Evolutionary conservation across 2,113 vertebrate species (phyloP).

Genomic region (Plectropomus leopardus): DNA sequence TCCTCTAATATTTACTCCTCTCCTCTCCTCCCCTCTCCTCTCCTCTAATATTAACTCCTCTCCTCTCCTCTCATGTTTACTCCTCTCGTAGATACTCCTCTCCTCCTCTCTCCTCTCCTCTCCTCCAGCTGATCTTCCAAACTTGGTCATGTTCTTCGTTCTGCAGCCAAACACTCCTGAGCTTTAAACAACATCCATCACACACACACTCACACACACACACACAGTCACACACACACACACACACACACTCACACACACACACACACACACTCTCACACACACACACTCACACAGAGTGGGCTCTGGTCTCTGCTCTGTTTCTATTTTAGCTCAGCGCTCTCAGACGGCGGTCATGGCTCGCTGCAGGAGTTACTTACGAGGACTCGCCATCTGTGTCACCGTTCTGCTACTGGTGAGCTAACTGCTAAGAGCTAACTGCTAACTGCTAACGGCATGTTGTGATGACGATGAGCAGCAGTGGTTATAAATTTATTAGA

Average conservation of each 20-base stretch:
- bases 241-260: slow-evolving; percentile 12
- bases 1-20: too few species aligned
- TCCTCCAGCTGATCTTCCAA: slow-evolving; percentile 73
- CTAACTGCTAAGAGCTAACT: slow-evolving; percentile 31
- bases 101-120: slow-evolving; percentile 4
- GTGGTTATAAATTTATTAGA: too few species aligned
- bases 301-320: slow-evolving; percentile 50
- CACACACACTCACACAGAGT: slow-evolving; percentile 2
- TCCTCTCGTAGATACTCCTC: too few species aligned
- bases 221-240: slow-evolving; percentile 11
- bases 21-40: background rate
- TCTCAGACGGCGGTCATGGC: slow-evolving; percentile 74
- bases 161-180: slow-evolving; percentile 71
- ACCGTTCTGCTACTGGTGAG: slow-evolving; percentile 82
- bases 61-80: background rate
- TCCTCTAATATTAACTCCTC: background rate
- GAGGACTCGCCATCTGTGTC: slow-evolving; percentile 77
- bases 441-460: slow-evolving; percentile 13
- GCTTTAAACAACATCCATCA: slow-evolving; percentile 76
- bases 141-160: slow-evolving; percentile 83
- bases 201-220: slow-evolving; percentile 32
- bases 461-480: background rate
- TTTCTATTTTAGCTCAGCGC: slow-evolving; percentile 59
- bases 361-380: slow-evolving; percentile 76
- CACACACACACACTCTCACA: slow-evolving; percentile 16